Evolutionary conservation across 1,140 invertebrate genomes (phyloP), one percentile per base, ranked within the genome.

Genomic region (Chlorops oryzae): DNA sequence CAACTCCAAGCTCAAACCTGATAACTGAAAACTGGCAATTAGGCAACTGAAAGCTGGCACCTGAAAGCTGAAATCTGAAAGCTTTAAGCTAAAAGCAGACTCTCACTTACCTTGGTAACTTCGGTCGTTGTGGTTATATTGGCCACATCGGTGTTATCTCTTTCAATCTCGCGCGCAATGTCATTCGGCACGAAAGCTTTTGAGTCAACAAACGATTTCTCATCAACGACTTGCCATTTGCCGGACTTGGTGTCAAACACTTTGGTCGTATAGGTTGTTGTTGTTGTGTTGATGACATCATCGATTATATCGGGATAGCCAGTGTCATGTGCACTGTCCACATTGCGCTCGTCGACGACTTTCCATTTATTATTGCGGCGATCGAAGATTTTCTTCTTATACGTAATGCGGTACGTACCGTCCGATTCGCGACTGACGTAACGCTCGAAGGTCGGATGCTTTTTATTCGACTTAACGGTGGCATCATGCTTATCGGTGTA

Each of bases 91-190:
- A n/a, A n/a, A n/a, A n/a, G n/a, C n/a, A n/a, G n/a, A n/a, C n/a
- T n/a, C n/a, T n/a, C n/a, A n/a, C n/a, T 65, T 59, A 72, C 70
- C 66, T 72, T 72, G 32, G 70, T 72, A 42, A 72, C 65, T 58
- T 72, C 70, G 27, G 70, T 72, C 25, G 69, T 72, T 42, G 70
- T 72, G 39, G 70, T 72, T 56, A 72, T 72, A 57, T 72, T 72
- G 15, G 70, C 70, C 24, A 72, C 60, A 67, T 72, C 70, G 45
- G 70, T 67, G 53, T 72, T 72, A 63, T 72, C 70, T 65, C 62
- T 70, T 56, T 72, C 69, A 46, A 72, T 72, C 64, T 72, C 70
- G 47, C 63, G 67, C 55, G 59, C 67, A 64, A 72, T 70, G 57
- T 72, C 70, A 57, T 65, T 65, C 18, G 70, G 70, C 47, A 72